Percentiles rank a stretch among this genome's conserved stretches.
Evolutionary conservation across 2,113 vertebrate genomes (phyloP).

Genomic region (Melanocharis versteri): DNA sequence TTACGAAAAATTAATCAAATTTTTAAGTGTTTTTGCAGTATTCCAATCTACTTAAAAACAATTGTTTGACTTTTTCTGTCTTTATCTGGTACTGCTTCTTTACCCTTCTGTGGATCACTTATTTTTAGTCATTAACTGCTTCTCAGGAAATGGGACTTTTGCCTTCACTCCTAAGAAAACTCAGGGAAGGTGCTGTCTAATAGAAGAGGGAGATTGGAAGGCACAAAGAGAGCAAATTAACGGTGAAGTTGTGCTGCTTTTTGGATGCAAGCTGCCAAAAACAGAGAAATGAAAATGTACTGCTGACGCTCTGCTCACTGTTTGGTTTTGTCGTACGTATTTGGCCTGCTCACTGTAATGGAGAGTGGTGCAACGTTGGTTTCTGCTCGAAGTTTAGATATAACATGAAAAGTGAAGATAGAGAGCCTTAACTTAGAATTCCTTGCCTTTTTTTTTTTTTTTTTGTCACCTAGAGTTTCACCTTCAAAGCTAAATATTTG

Average conservation of each 20-base stretch:
- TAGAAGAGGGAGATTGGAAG: background rate
- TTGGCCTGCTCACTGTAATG: background rate
- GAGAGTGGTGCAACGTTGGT: background rate
- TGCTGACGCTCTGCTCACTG: background rate
- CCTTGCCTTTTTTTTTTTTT: background rate
- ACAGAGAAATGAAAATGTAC: background rate
- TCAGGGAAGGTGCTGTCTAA: background rate
- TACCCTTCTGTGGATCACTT: background rate
- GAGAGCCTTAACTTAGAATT: background rate
- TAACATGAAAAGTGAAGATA: background rate
- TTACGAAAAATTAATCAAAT: background rate
- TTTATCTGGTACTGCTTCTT: conserved; percentile 2
- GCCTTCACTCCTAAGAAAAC: background rate
- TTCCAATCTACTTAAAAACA: background rate
- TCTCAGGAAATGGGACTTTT: conserved; percentile 13
- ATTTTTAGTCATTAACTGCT: conserved; percentile 19
- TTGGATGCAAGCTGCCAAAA: background rate
- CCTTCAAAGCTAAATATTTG: background rate
- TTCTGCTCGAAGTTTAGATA: background rate
- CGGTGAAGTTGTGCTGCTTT: background rate
- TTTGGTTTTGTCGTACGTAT: background rate
- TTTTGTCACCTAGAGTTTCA: background rate
- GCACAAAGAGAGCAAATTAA: background rate
- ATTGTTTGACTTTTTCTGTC: background rate
- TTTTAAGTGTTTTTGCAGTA: background rate